Percentiles rank a stretch among this genome's conserved stretches.
phyloP scores from a whole-genome alignment of 1,140 invertebrate species.

The Andricus grossulariae region DNA sequence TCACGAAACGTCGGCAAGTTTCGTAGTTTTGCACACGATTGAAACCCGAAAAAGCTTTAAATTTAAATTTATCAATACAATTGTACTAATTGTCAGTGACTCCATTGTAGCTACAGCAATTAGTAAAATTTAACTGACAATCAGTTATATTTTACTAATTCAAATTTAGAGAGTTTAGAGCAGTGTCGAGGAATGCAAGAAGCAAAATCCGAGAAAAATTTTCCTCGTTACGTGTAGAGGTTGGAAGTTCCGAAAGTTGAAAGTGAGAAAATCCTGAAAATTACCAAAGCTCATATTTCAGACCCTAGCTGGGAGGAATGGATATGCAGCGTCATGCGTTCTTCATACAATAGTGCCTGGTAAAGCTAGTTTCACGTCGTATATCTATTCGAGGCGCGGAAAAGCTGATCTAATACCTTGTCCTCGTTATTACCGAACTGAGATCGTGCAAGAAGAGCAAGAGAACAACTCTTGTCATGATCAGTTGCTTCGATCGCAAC shows the following conservation, averaged over 20 bases:
- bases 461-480: background rate
- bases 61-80: no score
- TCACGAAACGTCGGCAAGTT: no score
- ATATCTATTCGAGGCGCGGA: background rate
- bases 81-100: no score
- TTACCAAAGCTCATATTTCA: conserved; percentile 19
- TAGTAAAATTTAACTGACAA: no score
- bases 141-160: no score
- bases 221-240: background rate
- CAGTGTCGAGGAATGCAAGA: background rate
- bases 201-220: background rate
- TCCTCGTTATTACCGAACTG: background rate
- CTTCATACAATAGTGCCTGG: background rate
- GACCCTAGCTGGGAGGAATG: background rate
- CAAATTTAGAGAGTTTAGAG: no score
- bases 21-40: no score
- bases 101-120: no score
- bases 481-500: background rate
- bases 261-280: background rate
- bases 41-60: no score
- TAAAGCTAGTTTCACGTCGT: background rate
- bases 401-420: conserved; percentile 3
- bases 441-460: background rate
- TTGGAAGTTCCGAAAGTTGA: background rate
- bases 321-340: background rate